Evolutionary conservation across 2,888 invertebrate species (phyloP).

Genomic region (Pomacea canaliculata): DNA sequence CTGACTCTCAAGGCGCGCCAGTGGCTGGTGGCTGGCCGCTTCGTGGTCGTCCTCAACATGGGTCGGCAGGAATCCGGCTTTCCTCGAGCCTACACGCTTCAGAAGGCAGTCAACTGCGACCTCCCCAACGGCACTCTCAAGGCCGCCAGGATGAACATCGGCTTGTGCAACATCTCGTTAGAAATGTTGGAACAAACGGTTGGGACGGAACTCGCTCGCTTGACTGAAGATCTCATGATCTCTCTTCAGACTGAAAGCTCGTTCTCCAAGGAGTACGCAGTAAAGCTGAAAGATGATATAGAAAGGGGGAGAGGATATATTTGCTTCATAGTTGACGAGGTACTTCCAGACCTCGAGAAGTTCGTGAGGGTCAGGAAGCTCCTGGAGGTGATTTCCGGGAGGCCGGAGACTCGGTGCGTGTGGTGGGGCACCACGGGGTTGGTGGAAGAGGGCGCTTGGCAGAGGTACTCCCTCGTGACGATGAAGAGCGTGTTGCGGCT

Average conservation of each 20-base stretch:
- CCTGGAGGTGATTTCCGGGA: background rate
- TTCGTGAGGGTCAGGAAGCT: background rate
- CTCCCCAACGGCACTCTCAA: background rate
- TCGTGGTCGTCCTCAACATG: constrained; percentile 11
- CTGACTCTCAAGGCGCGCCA: constrained; percentile 11
- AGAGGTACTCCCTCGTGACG: background rate
- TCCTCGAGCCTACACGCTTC: constrained; percentile 2
- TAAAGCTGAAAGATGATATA: background rate
- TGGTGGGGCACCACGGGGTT: constrained; percentile 15
- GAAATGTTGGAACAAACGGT: background rate
- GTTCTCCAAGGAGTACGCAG: background rate
- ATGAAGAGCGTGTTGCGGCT: constrained; percentile 6
- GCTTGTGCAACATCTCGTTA: background rate
- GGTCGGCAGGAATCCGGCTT: background rate
- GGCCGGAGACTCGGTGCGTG: background rate
- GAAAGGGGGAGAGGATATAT: background rate
- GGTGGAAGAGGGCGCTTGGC: background rate
- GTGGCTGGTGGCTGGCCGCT: constrained; percentile 11
- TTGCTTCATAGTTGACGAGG: constrained; percentile 8
- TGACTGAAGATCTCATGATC: background rate
- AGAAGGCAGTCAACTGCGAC: constrained; percentile 9
- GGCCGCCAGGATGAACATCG: background rate
- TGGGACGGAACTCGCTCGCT: too few relatives aligned
- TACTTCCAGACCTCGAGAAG: background rate
- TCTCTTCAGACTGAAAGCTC: background rate